A percentile compares a stretch with the other conserved stretches of the same genome.
These are phyloP conservation scores for Elysia crispata DNA, from an alignment of 2,888 invertebrate genomes.

Conservation along the genomic window DNA sequence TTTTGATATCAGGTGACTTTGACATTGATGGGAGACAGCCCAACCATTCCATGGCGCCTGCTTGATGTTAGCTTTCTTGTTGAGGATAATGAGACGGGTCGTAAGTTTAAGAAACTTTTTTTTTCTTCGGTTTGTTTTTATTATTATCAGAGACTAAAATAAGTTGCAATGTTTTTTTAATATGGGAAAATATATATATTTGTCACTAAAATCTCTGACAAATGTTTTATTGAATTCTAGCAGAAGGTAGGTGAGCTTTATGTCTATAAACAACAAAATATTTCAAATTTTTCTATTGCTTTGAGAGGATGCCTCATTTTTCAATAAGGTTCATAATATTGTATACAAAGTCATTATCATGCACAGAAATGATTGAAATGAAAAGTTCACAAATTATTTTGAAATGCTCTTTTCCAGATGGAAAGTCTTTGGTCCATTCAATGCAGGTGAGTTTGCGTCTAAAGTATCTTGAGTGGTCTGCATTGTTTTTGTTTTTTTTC, in stretches of 20 bases:
- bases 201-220: too few relatives aligned
- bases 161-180: not conserved
- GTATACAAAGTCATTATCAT: too few relatives aligned
- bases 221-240: too few relatives aligned
- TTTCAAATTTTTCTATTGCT: too few relatives aligned
- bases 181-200: not conserved
- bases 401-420: constrained; percentile 81
- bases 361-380: too few relatives aligned
- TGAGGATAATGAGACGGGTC: constrained; percentile 97
- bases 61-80: constrained; percentile 96
- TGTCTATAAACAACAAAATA: too few relatives aligned
- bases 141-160: not conserved
- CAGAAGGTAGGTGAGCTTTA: too few relatives aligned
- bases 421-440: constrained; percentile 95
- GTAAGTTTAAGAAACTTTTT: constrained; percentile 70
- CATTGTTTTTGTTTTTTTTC: too few relatives aligned
- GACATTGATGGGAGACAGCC: constrained; percentile 97
- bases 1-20: constrained; percentile 81
- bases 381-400: too few relatives aligned
- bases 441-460: constrained; percentile 84
- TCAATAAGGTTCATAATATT: too few relatives aligned
- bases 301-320: too few relatives aligned
- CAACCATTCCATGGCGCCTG: constrained; percentile 94
- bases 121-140: constrained; percentile 16
- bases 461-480: too few relatives aligned